Base-by-base conservation (phyloP, 2,888 invertebrate genomes). In the Cartodere bifasciata region DNA sequence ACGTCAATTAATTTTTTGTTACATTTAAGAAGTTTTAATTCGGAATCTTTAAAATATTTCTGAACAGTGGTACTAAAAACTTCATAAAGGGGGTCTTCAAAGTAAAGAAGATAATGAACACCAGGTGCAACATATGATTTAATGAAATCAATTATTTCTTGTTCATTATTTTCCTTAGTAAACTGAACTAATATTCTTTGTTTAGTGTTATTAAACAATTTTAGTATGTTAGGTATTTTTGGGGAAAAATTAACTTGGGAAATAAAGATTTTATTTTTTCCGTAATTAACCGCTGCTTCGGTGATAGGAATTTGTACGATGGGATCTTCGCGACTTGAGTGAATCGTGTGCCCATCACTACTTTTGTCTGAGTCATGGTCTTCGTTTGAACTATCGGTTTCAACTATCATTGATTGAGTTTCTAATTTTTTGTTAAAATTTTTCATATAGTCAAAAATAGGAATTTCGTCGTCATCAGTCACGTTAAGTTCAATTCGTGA, bases 1-100 rank as follows among this genome's bases (percentile, higher is more conserved):
- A 35, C 27, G 14, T 31, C 27, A 5, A 27, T 27, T 27, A 14
- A 14, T 27, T 27, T 27, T 11, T 11, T 13, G 9, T 27, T 27
- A 27, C 27, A 27, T 27, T 14, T 27, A 7, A 11, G 11, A 4
- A 27, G n/a, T 13, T 13, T 14, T 27, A 27, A 13, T 25, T 9
- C 7, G 10, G 23, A n/a, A 9, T n/a, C n/a, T 29, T 24, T 29
- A 29, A 29, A 29, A 20, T 28, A 10, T n/a, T 23, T 5, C 16
- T 16, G 28, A 3, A 28, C 7, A 15, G 10, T 16, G n/a, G 9
- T 28, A 28, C 16, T 28, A 10, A 28, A 16, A 4, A 16, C 3
- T 28, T 28, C 28, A 15, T 28, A 28, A 9, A 28, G n/a, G 13
- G 13, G 13, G 12, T 28, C 4, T 16, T 28, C 28, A 28, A 20